Percentiles rank a stretch among this genome's conserved stretches.
Conservation (phyloP, 2,888 invertebrate genomes). For the Aphodius granarius region DNA sequence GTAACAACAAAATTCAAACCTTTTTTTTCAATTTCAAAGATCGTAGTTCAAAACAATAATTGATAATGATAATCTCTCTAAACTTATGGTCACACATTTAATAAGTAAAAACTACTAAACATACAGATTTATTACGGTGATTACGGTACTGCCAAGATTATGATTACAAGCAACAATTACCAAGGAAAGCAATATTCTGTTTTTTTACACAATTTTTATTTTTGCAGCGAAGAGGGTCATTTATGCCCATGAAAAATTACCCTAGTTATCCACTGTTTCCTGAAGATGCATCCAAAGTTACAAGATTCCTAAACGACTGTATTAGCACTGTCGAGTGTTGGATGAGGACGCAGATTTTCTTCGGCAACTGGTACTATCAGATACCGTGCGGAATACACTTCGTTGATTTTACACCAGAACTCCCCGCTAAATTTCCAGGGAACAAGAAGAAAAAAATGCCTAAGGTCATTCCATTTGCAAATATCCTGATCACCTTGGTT, state of each 20-base stretch:
- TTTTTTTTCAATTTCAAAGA: too few relatives aligned
- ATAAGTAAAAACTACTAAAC: too few relatives aligned
- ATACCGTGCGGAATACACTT: not conserved
- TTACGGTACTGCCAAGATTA: too few relatives aligned
- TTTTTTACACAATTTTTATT: not conserved
- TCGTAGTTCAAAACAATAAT: too few relatives aligned
- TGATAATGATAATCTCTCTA: too few relatives aligned
- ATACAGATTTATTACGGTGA: too few relatives aligned
- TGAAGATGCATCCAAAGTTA: not conserved
- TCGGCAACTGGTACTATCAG: conserved; percentile 3
- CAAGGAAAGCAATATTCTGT: too few relatives aligned
- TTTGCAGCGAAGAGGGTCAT: not conserved
- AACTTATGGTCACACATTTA: too few relatives aligned
- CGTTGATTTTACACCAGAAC: not conserved
- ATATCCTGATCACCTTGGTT: not conserved
- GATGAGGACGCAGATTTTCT: conserved; percentile 1
- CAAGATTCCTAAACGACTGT: not conserved
- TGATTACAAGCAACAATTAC: too few relatives aligned
- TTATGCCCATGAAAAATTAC: not conserved
- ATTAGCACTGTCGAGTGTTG: not conserved
- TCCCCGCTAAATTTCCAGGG: not conserved
- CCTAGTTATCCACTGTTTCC: not conserved
- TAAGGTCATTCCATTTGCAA: not conserved
- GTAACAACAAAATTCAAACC: too few relatives aligned
- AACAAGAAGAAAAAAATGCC: not conserved